Conservation (phyloP, 1,140 invertebrate species). For the Drosophila nigromelanica region DNA sequence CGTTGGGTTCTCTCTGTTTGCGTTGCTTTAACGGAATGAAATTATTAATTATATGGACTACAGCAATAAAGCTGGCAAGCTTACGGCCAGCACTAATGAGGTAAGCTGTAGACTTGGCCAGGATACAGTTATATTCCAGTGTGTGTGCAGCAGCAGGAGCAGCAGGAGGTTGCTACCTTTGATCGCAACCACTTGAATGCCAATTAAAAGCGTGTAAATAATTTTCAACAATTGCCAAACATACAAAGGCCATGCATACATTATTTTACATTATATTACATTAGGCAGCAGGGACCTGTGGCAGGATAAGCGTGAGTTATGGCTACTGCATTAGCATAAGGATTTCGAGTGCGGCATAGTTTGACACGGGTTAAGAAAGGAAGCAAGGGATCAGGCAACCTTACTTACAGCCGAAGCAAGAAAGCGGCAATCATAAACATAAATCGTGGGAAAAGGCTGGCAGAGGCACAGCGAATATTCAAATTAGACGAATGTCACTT, state of each 20-base stretch:
- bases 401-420: slow-evolving; percentile 7
- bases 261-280: slow-evolving; percentile 28
- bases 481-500: slow-evolving; percentile 77
- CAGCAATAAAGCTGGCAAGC: background rate
- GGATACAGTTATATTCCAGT: background rate
- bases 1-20: slow-evolving; percentile 2
- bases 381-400: background rate
- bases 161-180: slow-evolving; percentile 53
- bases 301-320: slow-evolving; percentile 56
- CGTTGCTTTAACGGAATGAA: slow-evolving; percentile 32
- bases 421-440: slow-evolving; percentile 66
- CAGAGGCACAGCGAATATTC: slow-evolving; percentile 52
- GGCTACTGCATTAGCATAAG: slow-evolving; percentile 75
- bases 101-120: slow-evolving; percentile 15
- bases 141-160: slow-evolving; percentile 1
- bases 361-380: slow-evolving; percentile 46
- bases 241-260: slow-evolving; percentile 62
- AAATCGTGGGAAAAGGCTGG: slow-evolving; percentile 74
- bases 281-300: slow-evolving; percentile 51
- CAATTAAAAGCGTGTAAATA: slow-evolving; percentile 82
- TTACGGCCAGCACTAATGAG: slow-evolving; percentile 50
- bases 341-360: slow-evolving; percentile 58
- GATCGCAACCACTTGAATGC: slow-evolving; percentile 74
- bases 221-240: slow-evolving; percentile 73
- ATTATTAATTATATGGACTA: slow-evolving; percentile 41